Evolutionary conservation across 2,113 vertebrate genomes (phyloP), one percentile per base, ranked within the genome.

Genomic region (Phoxinus phoxinus): DNA sequence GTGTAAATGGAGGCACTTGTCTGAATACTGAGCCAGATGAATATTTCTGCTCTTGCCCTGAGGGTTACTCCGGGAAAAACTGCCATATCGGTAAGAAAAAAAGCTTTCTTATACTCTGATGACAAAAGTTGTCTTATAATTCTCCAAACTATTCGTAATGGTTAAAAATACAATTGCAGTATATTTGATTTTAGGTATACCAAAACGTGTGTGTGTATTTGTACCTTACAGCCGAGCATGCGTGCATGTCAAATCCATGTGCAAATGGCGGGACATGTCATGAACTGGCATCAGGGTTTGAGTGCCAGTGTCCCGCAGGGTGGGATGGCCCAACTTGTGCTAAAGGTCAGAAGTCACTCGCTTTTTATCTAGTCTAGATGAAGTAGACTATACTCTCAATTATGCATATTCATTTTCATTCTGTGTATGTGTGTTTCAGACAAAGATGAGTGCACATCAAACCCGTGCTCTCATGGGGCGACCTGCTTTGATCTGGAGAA

Each of bases 251-350:
- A 79, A 96, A 97, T 91, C 98, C 98, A 0, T 99, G 98, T 73
- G 97, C 97, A 88, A 99, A 97, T 1, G 96, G 96, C 61, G 98
- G 97, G 63, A 96, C 95, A 6, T 99, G 97, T 87, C 96, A 97
- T 0, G 98, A 98, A 86, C 95, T 96, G 85, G 94, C 95, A 0
- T 94, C 96, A 0, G 96, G 97, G 51, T 99, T 99, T 12, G 96
- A 98, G 89, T 99, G 98, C 88, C 96, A 96, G 90, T 99, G 98
- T 90, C 97, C 97, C 0, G 90, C 95, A 0, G 98, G 98, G 82
- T 99, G 97, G 98, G 96, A 95, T 0, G 98, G 98, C 84, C 95
- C 95, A 81, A 99, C 97, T 6, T 99, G 98, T 87, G 97, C 97
- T 5, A 92, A 97, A 87, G 97, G 98, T 99, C 91, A 90, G 97